phyloP scores from a whole-genome alignment of 2,888 invertebrate genomes.

The Microplitis deprimator region DNA sequence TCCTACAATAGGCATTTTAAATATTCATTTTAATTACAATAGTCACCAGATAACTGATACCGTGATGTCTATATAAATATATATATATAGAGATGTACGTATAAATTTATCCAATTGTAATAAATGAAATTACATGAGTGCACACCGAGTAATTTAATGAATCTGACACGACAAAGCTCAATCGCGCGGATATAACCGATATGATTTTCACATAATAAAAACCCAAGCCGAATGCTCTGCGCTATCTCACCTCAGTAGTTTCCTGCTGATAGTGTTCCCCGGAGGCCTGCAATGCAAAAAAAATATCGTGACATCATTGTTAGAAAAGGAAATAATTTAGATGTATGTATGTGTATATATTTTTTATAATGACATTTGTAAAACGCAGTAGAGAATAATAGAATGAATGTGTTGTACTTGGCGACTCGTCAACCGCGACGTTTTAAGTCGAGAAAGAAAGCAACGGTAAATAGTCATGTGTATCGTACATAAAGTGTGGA shows the following conservation, averaged over 20 bases:
- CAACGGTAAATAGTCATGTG: slow-evolving; percentile 24
- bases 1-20: neutral
- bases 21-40: too few species aligned
- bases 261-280: slow-evolving; percentile 64
- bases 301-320: slow-evolving; percentile 52
- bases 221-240: slow-evolving; percentile 28
- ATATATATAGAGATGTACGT: too few species aligned
- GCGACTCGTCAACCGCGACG: slow-evolving; percentile 31
- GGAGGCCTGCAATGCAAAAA: slow-evolving; percentile 55
- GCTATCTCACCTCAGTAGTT: slow-evolving; percentile 65
- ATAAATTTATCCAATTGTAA: too few species aligned
- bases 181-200: slow-evolving; percentile 30
- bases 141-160: slow-evolving; percentile 41
- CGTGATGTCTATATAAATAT: too few species aligned
- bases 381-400: slow-evolving; percentile 1
- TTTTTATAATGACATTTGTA: slow-evolving; percentile 18
- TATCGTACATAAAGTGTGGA: slow-evolving; percentile 23
- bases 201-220: slow-evolving; percentile 28
- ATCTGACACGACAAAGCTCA: slow-evolving; percentile 37
- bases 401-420: slow-evolving; percentile 29
- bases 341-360: neutral
- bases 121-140: neutral
- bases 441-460: slow-evolving; percentile 19
- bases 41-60: too few species aligned
- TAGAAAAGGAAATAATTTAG: slow-evolving; percentile 19